These are phyloP conservation scores for Ophion costatus DNA, from an alignment of 2,888 invertebrate species.

Conservation along the genomic window DNA sequence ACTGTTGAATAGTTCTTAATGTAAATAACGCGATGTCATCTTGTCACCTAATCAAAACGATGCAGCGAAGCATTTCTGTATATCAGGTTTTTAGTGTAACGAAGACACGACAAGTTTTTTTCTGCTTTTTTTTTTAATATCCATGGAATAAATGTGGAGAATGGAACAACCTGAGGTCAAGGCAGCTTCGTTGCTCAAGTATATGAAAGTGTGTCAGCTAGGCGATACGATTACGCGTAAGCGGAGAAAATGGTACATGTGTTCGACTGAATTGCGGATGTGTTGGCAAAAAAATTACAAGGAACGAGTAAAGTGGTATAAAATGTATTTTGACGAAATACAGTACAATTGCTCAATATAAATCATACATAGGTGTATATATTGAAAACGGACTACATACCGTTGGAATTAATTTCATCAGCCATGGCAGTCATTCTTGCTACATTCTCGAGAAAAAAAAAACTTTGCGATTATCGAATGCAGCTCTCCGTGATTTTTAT, in stretches of 20 bases:
- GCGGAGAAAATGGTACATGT: background rate
- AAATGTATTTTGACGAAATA: conserved; percentile 32
- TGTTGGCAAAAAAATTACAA: background rate
- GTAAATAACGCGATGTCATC: conserved; percentile 19
- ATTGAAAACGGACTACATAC: conserved; percentile 20
- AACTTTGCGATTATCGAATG: conserved; percentile 24
- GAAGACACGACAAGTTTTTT: background rate
- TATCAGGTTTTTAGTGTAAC: background rate
- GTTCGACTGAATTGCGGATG: conserved; percentile 2
- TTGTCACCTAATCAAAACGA: conserved; percentile 25
- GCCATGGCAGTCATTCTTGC: conserved; percentile 44
- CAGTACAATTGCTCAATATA: conserved; percentile 58
- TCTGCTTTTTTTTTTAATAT: background rate
- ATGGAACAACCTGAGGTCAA: background rate
- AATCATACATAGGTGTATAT: conserved; percentile 27
- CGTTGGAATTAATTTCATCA: conserved; percentile 54
- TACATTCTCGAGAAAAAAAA: conserved; percentile 40
- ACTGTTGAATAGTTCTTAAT: conserved; percentile 41
- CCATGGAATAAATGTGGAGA: conserved; percentile 7
- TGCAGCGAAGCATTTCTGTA: too few species aligned
- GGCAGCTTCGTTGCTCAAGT: conserved; percentile 1
- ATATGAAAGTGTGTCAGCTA: background rate
- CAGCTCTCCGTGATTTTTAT: conserved; percentile 26
- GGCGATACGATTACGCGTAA: background rate
- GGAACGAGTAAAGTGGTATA: background rate